These are phyloP conservation scores for Oryzias javanicus DNA, from an alignment of 2,113 vertebrate species.

Conservation along the genomic window DNA sequence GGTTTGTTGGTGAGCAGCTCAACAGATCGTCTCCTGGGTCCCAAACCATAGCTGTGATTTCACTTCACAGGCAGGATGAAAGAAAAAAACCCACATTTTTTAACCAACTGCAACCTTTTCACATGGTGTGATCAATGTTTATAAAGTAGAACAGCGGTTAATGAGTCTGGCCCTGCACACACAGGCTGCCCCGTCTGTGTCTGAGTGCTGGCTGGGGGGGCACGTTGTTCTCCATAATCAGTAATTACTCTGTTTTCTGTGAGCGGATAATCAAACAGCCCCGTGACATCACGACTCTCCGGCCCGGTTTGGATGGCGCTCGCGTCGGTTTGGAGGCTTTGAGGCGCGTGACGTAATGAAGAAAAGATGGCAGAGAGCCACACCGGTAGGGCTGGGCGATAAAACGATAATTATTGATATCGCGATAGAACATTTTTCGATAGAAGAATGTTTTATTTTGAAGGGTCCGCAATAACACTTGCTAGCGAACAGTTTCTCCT, in stretches of 20 bases:
- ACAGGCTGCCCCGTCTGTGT: slow-evolving; percentile 37
- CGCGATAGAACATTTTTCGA: too few relatives aligned
- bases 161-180: slow-evolving; percentile 28
- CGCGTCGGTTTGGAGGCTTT: slow-evolving; percentile 47
- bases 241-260: slow-evolving; percentile 41
- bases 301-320: slow-evolving; percentile 59
- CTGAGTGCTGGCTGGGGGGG: slow-evolving; percentile 21
- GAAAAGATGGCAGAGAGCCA: slow-evolving; percentile 62
- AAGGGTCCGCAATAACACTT: too few relatives aligned
- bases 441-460: too few relatives aligned
- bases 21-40: slow-evolving; percentile 34
- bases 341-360: slow-evolving; percentile 51
- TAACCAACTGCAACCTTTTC: slow-evolving; percentile 27
- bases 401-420: too few relatives aligned
- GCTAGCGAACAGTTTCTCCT: too few relatives aligned
- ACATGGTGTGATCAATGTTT: slow-evolving; percentile 32
- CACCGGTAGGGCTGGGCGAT: too few relatives aligned
- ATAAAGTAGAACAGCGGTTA: slow-evolving; percentile 34
- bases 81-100: slow-evolving; percentile 6
- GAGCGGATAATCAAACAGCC: slow-evolving; percentile 36
- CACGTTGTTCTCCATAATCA: slow-evolving; percentile 33
- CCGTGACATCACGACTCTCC: slow-evolving; percentile 51
- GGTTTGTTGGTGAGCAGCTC: slow-evolving; percentile 35
- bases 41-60: slow-evolving; percentile 30
- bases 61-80: slow-evolving; percentile 26